Conservation (phyloP, 2,797 vertebrate genomes). For the Artibeus lituratus region DNA sequence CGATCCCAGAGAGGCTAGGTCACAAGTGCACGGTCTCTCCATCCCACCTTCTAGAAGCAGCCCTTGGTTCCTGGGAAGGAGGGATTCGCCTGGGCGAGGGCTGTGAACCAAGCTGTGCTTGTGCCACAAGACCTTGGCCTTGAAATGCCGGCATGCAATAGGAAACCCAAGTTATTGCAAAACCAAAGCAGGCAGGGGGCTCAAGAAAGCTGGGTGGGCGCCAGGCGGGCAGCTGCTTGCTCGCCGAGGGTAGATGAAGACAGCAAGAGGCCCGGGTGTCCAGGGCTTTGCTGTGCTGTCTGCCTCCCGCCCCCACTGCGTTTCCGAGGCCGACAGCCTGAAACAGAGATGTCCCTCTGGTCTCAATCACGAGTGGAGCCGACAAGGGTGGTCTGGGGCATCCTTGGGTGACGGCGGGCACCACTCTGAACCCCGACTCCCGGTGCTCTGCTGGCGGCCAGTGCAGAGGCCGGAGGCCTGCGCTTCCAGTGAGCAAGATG, state of each 20-base stretch:
- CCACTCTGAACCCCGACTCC: accelerated
- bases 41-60: accelerated
- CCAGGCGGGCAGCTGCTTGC: neutral
- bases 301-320: accelerated
- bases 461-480: neutral
- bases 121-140: neutral
- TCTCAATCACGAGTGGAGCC: accelerated
- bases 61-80: neutral
- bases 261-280: accelerated
- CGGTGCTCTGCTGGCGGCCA: neutral
- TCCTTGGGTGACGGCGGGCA: neutral
- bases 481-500: neutral
- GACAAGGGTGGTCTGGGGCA: accelerated
- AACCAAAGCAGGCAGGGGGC: neutral
- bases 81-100: neutral
- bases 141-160: neutral
- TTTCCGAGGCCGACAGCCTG: accelerated
- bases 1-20: accelerated
- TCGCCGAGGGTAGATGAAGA: accelerated
- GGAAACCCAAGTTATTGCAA: neutral
- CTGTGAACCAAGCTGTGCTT: neutral
- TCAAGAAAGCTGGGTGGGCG: accelerated
- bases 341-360: neutral
- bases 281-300: accelerated
- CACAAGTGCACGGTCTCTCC: accelerated